These are phyloP conservation scores for Semaprochilodus insignis DNA, from an alignment of 2,797 vertebrate genomes.

Conservation along the genomic window DNA sequence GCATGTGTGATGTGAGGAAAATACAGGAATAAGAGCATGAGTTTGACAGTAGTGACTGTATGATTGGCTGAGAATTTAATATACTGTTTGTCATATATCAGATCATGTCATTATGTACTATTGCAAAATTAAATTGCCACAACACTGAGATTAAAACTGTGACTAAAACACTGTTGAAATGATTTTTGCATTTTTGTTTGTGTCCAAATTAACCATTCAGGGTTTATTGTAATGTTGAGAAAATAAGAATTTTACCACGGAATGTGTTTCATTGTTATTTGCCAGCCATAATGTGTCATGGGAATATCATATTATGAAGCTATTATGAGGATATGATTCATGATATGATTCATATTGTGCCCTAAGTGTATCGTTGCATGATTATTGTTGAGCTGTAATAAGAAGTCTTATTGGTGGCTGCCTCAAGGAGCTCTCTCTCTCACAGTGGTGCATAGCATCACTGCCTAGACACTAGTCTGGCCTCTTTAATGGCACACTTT, in stretches of 20 bases:
- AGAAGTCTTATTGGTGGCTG: constrained; percentile 9
- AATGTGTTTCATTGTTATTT: constrained; percentile 1
- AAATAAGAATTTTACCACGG: background rate
- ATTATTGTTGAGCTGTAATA: constrained; percentile 15
- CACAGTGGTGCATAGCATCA: constrained; percentile 44
- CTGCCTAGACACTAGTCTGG: constrained; percentile 41
- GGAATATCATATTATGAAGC: constrained; percentile 17
- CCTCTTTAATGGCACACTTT: constrained; percentile 61
- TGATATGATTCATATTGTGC: constrained; percentile 16
- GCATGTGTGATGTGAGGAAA: constrained; percentile 66
- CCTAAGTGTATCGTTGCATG: constrained; percentile 13
- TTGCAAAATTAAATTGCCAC: background rate
- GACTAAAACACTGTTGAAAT: background rate
- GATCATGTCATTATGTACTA: background rate
- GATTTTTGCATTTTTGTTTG: background rate
- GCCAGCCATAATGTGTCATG: background rate
- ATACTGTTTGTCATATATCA: background rate
- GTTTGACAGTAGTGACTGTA: background rate
- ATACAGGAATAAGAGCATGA: constrained; percentile 10
- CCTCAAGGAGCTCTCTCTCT: constrained; percentile 16
- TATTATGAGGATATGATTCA: constrained; percentile 15
- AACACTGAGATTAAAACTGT: background rate
- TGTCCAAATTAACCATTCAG: background rate
- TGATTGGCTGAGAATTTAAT: background rate
- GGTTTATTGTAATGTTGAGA: constrained; percentile 2